phyloP scores from a whole-genome alignment of 2,888 invertebrate species.

The Emesis russula region DNA sequence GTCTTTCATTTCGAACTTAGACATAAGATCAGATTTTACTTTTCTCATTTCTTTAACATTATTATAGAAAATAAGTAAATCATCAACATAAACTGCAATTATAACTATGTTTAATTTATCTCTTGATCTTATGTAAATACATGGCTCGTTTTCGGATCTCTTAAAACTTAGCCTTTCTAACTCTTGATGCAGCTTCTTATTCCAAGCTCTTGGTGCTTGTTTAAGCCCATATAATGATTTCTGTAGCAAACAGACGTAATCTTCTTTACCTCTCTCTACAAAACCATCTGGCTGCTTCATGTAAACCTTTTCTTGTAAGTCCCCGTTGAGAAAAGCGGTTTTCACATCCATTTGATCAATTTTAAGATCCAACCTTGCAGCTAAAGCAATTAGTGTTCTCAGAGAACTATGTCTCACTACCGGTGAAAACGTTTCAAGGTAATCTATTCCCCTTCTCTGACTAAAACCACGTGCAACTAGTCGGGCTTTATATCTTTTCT shows the following conservation, averaged over 20 bases:
- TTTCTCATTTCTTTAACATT: no score
- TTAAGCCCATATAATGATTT: constrained; percentile 30
- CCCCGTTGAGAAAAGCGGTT: constrained; percentile 79
- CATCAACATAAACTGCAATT: no score
- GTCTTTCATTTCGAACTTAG: constrained; percentile 35
- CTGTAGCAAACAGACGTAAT: neutral
- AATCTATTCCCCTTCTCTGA: constrained; percentile 61
- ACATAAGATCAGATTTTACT: no score
- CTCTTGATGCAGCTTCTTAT: no score
- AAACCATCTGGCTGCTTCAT: constrained; percentile 67
- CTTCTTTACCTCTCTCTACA: no score
- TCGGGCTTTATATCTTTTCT: constrained; percentile 51
- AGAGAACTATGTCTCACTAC: constrained; percentile 34
- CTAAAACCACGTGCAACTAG: constrained; percentile 65
- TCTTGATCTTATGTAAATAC: no score
- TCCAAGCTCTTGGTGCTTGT: neutral
- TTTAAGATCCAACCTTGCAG: constrained; percentile 37
- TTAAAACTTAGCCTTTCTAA: no score
- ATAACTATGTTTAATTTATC: no score
- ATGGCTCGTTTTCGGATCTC: no score
- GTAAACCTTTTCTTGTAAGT: constrained; percentile 57
- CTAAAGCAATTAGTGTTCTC: neutral
- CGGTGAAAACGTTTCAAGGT: constrained; percentile 69
- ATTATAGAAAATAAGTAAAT: no score
- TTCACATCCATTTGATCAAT: constrained; percentile 76